Base-by-base conservation (phyloP, 2,888 invertebrate species). In the Papilio demoleus region DNA sequence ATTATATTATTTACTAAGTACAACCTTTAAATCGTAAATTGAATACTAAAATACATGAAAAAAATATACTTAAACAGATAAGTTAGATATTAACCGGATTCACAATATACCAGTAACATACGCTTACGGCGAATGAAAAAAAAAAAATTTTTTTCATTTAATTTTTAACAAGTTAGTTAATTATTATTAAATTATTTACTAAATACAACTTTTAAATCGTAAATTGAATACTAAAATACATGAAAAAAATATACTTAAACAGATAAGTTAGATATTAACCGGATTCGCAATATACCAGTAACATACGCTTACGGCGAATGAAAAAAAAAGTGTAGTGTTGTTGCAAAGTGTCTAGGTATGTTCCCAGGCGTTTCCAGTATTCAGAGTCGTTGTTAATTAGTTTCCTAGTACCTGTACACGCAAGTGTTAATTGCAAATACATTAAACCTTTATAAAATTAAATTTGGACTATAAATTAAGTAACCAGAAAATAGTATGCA, bases 281-380 rank as follows among this genome's bases (percentile, higher is more conserved):
- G 8, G 17, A 17, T 42, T 42, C 17, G 8, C 8, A 17, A 42
- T 42, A 1, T 42, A 9, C 8, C 17, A 8, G 42, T 42, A 42
- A 12, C 58, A 34, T 58, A 17, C 58, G 42, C 31, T 42, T 61
- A 42, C 42, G 36, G 12, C 47, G 47, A 50, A 34, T 38, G 53
- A 53, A 62, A 67, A 62, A 65, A 67, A 58, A n/a, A 31, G 1
- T 31, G 1, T 24, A 27, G 50, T n/a, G 60, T n/a, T 12, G 36
- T n/a, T 34, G 53, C 56, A 50, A 62, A 67, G 62, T 62, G 58
- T 68, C 62, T 42, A 36, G 67, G 67, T 62, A 62, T 67, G 53
- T 68, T 68, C 63, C 67, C 63, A 63, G 53, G 47, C 62, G 62
- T 68, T 63, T 68, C 63, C 67, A 63, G 62, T 68, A 63, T 68